Conservation (phyloP, 2,888 invertebrate species). For the Mesorhabditis belari region DNA sequence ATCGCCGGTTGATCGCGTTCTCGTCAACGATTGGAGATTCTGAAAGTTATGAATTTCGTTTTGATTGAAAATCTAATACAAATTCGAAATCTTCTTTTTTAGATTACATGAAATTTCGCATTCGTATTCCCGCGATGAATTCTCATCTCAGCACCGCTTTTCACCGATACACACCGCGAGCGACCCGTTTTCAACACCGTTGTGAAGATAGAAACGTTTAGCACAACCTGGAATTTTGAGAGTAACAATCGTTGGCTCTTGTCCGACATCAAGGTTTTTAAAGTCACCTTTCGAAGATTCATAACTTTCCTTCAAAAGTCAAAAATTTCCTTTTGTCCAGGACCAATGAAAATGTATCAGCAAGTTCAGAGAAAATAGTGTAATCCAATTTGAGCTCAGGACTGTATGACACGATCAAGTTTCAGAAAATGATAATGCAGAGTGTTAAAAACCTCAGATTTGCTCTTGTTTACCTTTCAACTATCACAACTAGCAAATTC, state of each 20-base stretch:
- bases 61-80: conserved; percentile 15
- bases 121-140: conserved; percentile 35
- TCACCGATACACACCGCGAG: conserved; percentile 22
- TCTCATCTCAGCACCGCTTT: conserved; percentile 28
- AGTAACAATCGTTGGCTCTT: not conserved
- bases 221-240: conserved; percentile 21
- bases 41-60: conserved; percentile 27
- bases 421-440: too few species aligned
- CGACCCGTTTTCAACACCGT: conserved; percentile 38
- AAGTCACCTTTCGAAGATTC: too few species aligned
- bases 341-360: too few species aligned
- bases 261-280: not conserved
- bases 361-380: too few species aligned
- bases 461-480: too few species aligned
- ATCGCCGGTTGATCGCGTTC: conserved; percentile 39
- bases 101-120: not conserved
- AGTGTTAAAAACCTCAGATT: too few species aligned
- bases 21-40: conserved; percentile 13
- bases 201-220: conserved; percentile 46
- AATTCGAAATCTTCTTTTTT: not conserved
- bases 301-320: too few species aligned
- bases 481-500: too few species aligned
- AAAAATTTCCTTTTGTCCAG: too few species aligned
- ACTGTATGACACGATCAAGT: too few species aligned
- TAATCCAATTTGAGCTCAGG: too few species aligned